These are phyloP conservation scores for Ectobius pallidus DNA, from an alignment of 2,888 invertebrate genomes.

Conservation along the genomic window DNA sequence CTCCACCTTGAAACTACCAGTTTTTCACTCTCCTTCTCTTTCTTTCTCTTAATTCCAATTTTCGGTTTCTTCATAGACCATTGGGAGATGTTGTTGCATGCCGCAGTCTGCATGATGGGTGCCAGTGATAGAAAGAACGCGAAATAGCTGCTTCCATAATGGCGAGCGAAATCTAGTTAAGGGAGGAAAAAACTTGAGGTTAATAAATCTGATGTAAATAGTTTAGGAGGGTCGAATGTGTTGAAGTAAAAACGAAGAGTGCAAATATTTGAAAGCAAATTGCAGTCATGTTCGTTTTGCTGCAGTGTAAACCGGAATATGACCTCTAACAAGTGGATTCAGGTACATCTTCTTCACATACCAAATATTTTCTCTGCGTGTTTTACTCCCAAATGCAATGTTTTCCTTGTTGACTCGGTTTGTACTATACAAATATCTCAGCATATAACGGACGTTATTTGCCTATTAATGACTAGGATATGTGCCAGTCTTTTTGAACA, in stretches of 20 bases:
- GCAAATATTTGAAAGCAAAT: neutral
- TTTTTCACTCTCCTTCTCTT: slow-evolving; percentile 30
- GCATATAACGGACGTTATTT: no score
- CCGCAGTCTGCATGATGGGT: slow-evolving; percentile 29
- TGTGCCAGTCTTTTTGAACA: no score
- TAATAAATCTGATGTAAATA: neutral
- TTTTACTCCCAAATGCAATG: no score
- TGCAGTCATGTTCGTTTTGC: no score
- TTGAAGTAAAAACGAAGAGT: neutral
- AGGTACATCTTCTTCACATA: no score
- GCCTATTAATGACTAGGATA: no score
- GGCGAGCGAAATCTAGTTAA: neutral
- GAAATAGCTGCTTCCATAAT: slow-evolving; percentile 6
- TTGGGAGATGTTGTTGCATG: slow-evolving; percentile 28
- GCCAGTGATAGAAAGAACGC: slow-evolving; percentile 30
- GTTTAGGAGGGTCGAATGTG: neutral
- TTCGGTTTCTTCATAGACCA: slow-evolving; percentile 36
- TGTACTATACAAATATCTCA: no score
- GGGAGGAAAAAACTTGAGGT: neutral
- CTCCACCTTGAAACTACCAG: slow-evolving; percentile 40
- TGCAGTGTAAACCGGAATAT: no score
- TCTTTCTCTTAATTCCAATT: slow-evolving; percentile 38
- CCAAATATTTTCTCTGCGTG: no score
- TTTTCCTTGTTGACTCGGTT: no score
- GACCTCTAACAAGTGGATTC: no score